A percentile compares a stretch with the other conserved stretches of the same genome.
These are phyloP conservation scores for Apteryx owenii DNA, from an alignment of 2,113 vertebrate species.

Conservation along the genomic window DNA sequence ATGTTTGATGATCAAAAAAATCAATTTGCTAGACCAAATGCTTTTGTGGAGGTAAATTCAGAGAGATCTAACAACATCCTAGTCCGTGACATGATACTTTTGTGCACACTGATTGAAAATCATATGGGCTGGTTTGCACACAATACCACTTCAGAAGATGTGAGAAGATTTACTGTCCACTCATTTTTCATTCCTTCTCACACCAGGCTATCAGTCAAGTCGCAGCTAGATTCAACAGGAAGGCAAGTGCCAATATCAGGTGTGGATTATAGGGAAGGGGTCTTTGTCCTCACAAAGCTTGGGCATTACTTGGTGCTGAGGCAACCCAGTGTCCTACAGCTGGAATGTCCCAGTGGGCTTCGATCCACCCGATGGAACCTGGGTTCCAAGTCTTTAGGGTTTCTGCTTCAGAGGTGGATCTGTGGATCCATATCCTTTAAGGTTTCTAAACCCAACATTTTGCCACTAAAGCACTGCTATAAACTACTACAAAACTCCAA, in stretches of 20 bases:
- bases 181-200: background rate
- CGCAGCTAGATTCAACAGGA: background rate
- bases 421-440: background rate
- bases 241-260: background rate
- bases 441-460: background rate
- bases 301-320: background rate
- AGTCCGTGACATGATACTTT: background rate
- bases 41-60: background rate
- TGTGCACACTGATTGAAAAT: fast-evolving
- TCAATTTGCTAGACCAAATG: background rate
- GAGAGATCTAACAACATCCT: background rate
- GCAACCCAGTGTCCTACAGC: background rate
- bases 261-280: fast-evolving
- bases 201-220: background rate
- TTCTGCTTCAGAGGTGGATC: background rate
- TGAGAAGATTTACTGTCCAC: background rate
- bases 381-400: background rate
- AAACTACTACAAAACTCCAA: background rate
- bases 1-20: background rate
- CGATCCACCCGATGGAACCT: fast-evolving
- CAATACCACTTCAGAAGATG: background rate
- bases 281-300: fast-evolving
- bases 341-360: fast-evolving
- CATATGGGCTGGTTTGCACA: background rate
- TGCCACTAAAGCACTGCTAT: background rate